A percentile compares a stretch with the other conserved stretches of the same genome.
These are phyloP conservation scores for Megalops atlanticus DNA, from an alignment of 2,113 vertebrate species.

Conservation along the genomic window DNA sequence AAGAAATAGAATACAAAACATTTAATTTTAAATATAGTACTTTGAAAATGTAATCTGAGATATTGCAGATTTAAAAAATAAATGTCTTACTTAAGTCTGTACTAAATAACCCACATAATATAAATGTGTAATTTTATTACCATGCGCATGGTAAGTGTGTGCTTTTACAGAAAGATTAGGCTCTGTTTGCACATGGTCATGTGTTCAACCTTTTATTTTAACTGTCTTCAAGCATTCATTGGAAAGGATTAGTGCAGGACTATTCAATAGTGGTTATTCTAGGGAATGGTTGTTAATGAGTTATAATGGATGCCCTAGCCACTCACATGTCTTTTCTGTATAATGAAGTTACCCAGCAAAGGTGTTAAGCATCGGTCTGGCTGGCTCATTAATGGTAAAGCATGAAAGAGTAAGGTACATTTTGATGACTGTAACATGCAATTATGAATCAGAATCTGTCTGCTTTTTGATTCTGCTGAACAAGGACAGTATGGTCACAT, in stretches of 20 bases:
- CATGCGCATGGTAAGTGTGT: too few relatives aligned
- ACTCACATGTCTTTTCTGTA: neutral
- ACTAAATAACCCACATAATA: too few relatives aligned
- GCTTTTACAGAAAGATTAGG: too few relatives aligned
- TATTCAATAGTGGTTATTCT: neutral
- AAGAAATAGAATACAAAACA: too few relatives aligned
- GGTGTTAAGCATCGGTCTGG: neutral
- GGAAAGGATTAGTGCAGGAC: neutral
- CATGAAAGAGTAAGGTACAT: neutral
- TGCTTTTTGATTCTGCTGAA: neutral
- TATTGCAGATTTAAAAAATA: too few relatives aligned
- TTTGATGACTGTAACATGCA: conserved; percentile 12
- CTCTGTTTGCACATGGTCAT: too few relatives aligned
- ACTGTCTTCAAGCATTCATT: too few relatives aligned
- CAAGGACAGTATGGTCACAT: neutral
- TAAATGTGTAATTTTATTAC: too few relatives aligned
- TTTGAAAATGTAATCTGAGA: too few relatives aligned
- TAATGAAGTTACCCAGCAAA: conserved; percentile 15
- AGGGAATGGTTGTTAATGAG: neutral
- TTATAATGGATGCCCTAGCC: neutral
- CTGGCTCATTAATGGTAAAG: conserved; percentile 17
- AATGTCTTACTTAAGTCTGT: too few relatives aligned
- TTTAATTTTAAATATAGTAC: too few relatives aligned
- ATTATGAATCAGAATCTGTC: conserved; percentile 11
- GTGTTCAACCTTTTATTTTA: too few relatives aligned